phyloP scores from a whole-genome alignment of 2,113 vertebrate genomes.

The Pluvialis apricaria region DNA sequence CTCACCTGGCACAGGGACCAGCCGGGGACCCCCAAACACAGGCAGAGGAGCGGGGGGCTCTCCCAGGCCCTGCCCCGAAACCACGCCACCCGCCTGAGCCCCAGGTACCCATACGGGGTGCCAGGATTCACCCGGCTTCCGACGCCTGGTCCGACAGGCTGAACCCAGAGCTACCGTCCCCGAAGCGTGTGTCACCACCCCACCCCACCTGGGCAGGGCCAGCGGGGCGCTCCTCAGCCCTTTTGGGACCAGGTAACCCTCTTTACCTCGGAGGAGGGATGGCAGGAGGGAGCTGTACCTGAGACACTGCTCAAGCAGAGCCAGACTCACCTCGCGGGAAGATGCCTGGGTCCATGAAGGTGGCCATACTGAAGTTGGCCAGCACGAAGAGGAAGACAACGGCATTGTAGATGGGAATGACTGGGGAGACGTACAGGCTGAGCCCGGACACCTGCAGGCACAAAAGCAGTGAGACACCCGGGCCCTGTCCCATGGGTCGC shows the following conservation, averaged over 20 bases:
- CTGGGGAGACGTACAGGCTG: conserved; percentile 82
- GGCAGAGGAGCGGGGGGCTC: accelerated
- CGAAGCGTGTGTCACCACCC: accelerated
- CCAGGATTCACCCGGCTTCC: not conserved
- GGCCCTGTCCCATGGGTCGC: accelerated
- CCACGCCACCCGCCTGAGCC: not conserved
- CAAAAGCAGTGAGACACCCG: not conserved
- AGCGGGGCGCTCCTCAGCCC: no score
- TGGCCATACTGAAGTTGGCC: conserved; percentile 99
- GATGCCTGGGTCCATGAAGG: conserved; percentile 97
- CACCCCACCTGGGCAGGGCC: accelerated
- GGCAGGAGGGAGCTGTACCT: not conserved
- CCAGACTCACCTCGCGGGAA: conserved; percentile 89
- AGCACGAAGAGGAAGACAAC: conserved; percentile 95
- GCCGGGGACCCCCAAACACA: not conserved
- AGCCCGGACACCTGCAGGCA: conserved; percentile 87
- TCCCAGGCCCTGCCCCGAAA: not conserved
- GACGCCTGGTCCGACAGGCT: accelerated
- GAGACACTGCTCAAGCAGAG: not conserved
- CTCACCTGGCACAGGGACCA: not conserved
- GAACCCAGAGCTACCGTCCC: not conserved
- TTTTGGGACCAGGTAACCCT: not conserved
- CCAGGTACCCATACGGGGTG: accelerated
- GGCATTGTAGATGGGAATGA: conserved; percentile 88
- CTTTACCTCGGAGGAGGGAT: not conserved